Base-by-base conservation (phyloP, 2,888 invertebrate species). In the Dastarcus helophoroides region DNA sequence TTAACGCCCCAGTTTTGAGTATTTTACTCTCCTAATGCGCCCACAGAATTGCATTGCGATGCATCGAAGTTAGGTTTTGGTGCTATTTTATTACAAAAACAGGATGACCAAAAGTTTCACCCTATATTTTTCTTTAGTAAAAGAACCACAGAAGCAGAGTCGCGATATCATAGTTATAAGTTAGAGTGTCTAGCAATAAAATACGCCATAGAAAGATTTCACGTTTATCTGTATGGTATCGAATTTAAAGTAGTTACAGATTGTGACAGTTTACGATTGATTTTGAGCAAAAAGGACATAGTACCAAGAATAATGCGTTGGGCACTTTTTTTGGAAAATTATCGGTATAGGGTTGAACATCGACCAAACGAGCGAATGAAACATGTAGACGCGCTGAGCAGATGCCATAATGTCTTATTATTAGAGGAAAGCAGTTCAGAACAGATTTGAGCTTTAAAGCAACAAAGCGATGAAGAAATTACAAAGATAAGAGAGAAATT, bases 41-140 rank as follows among this genome's bases (percentile, higher is more conserved):
- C 46, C 17, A 56, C 54, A 2, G 46, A 57, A 33, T 30, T 57
- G 19, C 54, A 56, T 30, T 51, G 50, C 11, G 54, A 58, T 35
- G 55, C 51, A 1, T 50, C 48, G 29, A 30, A 43, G 1, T 8
- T 34, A 3, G 54, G 54, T 1, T 54, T 41, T 31, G 55, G 51
- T 1, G 43, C 45, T 2, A 42, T 54, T 4, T 31, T 56, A 9
- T 10, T 57, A 17, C 56, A 58, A 35, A 41, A 37, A 21, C 50
- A 54, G 26, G 5, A 27, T 0, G 47, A 51, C 36, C 30, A 29
- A 3, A 37, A 41, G 14, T 42, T 52, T 14, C 47, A 54, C 16
- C 53, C 53, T 0, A 32, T 54, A 1, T 50, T 50, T 30, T 52
- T 49, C 37, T 55, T 50, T 38, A 51, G 50, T 3, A 50, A 51